phyloP scores from a whole-genome alignment of 2,797 vertebrate species.

The Selene dorsalis region DNA sequence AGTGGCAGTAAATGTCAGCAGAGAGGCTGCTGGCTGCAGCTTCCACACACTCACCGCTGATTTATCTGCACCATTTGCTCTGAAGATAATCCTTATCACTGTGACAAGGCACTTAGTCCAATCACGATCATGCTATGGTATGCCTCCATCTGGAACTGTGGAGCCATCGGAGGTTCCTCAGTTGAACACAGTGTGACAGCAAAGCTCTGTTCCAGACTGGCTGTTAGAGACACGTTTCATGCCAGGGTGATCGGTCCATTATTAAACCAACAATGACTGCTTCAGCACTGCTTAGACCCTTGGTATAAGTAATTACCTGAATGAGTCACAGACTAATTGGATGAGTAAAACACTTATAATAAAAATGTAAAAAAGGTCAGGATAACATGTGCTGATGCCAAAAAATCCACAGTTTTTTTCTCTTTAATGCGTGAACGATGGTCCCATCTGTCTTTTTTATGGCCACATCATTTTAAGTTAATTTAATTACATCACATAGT shows the following conservation, averaged over 20 bases:
- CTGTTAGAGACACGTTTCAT: neutral
- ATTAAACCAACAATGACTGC: neutral
- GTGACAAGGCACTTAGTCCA: slow-evolving; percentile 40
- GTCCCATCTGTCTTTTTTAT: neutral
- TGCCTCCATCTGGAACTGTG: slow-evolving; percentile 7
- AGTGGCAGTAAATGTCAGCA: slow-evolving; percentile 41
- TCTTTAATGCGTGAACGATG: neutral
- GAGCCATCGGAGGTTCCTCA: neutral
- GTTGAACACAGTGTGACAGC: neutral
- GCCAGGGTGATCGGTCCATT: neutral
- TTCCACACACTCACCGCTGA: slow-evolving; percentile 32
- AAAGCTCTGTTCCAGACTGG: neutral
- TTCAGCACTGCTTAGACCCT: neutral
- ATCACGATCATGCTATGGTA: slow-evolving; percentile 34
- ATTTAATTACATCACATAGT: neutral
- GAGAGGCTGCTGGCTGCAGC: slow-evolving; percentile 24
- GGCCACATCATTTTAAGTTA: neutral
- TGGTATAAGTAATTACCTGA: neutral
- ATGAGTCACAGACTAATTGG: neutral
- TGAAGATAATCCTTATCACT: slow-evolving; percentile 32
- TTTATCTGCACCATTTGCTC: slow-evolving; percentile 38
- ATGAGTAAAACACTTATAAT: neutral
- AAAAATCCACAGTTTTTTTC: too few relatives aligned
- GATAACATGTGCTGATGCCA: neutral
- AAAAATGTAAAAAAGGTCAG: neutral